Evolutionary conservation across 64 coral and sea anemone species (phyloP).

Genomic region (Exaiptasia diaphana): DNA sequence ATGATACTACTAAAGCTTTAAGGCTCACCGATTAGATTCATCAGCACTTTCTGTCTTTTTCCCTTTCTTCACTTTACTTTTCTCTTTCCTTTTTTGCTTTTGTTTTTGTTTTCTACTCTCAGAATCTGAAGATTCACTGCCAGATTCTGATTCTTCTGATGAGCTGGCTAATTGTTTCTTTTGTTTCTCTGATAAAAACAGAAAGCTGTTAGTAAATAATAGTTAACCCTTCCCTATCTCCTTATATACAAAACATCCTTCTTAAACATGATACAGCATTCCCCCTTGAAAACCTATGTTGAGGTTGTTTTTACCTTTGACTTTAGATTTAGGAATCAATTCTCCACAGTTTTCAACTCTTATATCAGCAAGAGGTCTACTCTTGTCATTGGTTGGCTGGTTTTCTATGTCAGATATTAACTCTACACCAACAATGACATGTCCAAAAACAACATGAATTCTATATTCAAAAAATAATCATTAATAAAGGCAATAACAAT

Average conservation of each 20-base stretch:
- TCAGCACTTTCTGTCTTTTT: constrained; percentile 29
- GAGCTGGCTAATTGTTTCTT: not conserved
- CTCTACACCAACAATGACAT: constrained; percentile 89
- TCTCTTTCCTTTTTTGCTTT: constrained; percentile 66
- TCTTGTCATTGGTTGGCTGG: constrained; percentile 84
- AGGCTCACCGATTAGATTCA: constrained; percentile 25
- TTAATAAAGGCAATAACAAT: not conserved
- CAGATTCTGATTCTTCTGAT: constrained; percentile 13
- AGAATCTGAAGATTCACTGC: constrained; percentile 56
- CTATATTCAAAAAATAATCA: constrained; percentile 5
- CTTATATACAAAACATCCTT: too few relatives aligned
- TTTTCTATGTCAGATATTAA: constrained; percentile 80
- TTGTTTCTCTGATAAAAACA: constrained; percentile 25
- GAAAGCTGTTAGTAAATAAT: too few relatives aligned
- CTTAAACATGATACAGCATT: too few relatives aligned
- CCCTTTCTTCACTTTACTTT: constrained; percentile 55
- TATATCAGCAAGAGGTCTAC: constrained; percentile 65
- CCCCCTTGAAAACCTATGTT: not conserved
- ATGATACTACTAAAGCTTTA: too few relatives aligned
- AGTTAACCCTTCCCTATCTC: too few relatives aligned
- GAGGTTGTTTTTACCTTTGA: constrained; percentile 49
- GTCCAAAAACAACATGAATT: constrained; percentile 91
- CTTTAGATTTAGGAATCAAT: constrained; percentile 86
- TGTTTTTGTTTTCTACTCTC: constrained; percentile 41
- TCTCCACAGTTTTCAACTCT: constrained; percentile 89